Conservation (phyloP, 2,888 invertebrate species). For the Agonopterix arenella region DNA sequence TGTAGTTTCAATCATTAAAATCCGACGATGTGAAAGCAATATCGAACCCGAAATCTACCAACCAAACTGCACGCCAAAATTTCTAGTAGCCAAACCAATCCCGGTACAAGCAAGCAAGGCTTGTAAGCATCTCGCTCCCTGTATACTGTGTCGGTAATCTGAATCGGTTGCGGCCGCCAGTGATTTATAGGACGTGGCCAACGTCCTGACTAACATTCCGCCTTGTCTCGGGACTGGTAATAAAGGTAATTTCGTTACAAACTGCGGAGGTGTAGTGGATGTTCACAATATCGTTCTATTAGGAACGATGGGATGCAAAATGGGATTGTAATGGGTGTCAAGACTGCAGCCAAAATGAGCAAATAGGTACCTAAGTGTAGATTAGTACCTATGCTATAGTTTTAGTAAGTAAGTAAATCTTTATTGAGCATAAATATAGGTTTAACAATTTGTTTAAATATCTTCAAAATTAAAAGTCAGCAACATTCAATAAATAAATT, state of each 20-base stretch:
- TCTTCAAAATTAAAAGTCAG: too few relatives aligned
- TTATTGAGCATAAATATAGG: too few relatives aligned
- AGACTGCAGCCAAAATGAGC: neutral
- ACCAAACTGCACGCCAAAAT: neutral
- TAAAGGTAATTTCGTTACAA: conserved; percentile 58
- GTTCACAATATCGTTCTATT: conserved; percentile 22
- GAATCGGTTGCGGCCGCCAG: conserved; percentile 61
- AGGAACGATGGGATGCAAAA: neutral
- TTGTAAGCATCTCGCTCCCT: conserved; percentile 21
- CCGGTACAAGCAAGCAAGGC: conserved; percentile 12
- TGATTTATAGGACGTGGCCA: conserved; percentile 65
- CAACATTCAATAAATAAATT: too few relatives aligned
- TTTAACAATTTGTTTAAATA: too few relatives aligned
- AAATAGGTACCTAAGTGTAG: too few relatives aligned
- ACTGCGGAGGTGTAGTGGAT: conserved; percentile 21
- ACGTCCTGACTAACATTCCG: conserved; percentile 41
- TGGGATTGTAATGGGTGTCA: neutral
- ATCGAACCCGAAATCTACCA: neutral
- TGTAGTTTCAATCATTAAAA: too few relatives aligned
- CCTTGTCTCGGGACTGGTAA: conserved; percentile 46
- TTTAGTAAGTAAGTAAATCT: too few relatives aligned
- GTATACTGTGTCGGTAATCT: conserved; percentile 44
- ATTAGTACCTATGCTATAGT: too few relatives aligned
- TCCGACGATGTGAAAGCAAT: neutral
- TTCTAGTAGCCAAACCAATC: neutral